These are phyloP conservation scores for Magallana angulata DNA, from an alignment of 1,140 invertebrate species.

Conservation along the genomic window DNA sequence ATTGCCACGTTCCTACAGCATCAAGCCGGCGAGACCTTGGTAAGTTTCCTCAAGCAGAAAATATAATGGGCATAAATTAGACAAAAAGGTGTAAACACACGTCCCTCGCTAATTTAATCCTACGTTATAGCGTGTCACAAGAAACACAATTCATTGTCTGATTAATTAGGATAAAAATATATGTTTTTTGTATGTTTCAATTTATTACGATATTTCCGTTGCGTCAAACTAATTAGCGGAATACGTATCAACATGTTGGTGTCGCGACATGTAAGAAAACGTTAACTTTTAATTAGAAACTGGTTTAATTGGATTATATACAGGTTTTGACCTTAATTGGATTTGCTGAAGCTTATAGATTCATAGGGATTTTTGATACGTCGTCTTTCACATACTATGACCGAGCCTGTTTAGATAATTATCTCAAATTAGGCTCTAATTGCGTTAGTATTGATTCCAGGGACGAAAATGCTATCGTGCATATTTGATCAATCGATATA, in stretches of 20 bases:
- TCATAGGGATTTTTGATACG: too few relatives aligned
- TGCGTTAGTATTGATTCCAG: too few relatives aligned
- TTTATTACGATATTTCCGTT: constrained; percentile 5
- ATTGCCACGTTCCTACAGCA: constrained; percentile 91
- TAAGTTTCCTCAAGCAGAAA: constrained; percentile 27
- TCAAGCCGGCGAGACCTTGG: constrained; percentile 36
- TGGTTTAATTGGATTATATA: too few relatives aligned
- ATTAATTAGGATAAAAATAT: background rate
- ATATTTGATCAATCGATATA: too few relatives aligned
- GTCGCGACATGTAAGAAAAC: constrained; percentile 14
- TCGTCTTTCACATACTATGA: too few relatives aligned
- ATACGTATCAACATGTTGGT: background rate
- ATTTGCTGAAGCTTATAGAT: too few relatives aligned
- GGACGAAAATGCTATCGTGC: too few relatives aligned
- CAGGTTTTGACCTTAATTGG: too few relatives aligned
- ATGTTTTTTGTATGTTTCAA: background rate
- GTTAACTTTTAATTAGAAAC: too few relatives aligned
- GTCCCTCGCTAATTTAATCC: constrained; percentile 6
- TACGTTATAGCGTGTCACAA: background rate
- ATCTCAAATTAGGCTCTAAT: too few relatives aligned
- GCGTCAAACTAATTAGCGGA: background rate
- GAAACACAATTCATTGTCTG: background rate
- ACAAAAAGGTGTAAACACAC: constrained; percentile 17
- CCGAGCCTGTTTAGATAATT: too few relatives aligned
- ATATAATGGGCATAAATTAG: constrained; percentile 9